Conservation (phyloP, 2,888 invertebrate species). For the Eupithecia subumbrata region DNA sequence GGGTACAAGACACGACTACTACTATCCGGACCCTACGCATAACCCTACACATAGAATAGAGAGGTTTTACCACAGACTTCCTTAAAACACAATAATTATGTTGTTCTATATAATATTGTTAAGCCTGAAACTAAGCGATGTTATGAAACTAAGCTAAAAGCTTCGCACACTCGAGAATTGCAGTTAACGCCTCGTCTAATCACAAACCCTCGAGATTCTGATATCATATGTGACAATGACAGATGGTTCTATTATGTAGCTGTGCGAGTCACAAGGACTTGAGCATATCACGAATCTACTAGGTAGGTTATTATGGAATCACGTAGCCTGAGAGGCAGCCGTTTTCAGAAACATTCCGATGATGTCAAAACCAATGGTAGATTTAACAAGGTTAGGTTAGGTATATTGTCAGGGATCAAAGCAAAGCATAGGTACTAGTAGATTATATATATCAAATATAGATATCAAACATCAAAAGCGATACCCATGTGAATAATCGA, state of each 20-base stretch:
- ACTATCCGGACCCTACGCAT: neutral
- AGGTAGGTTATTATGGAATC: neutral
- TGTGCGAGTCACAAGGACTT: constrained; percentile 16
- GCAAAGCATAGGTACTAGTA: too few relatives aligned
- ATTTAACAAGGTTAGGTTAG: neutral
- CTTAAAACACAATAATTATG: neutral
- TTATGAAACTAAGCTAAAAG: neutral
- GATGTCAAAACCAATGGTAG: neutral
- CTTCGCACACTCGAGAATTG: constrained; percentile 11
- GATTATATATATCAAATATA: too few relatives aligned
- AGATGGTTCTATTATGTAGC: constrained; percentile 47
- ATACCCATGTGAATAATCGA: neutral
- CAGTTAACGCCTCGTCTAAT: constrained; percentile 14
- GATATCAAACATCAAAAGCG: neutral
- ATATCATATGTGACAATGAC: constrained; percentile 49
- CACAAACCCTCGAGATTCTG: constrained; percentile 27
- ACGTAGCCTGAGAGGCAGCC: neutral
- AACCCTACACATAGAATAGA: neutral
- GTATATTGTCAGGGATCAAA: neutral
- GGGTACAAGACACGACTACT: neutral
- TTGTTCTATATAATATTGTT: neutral
- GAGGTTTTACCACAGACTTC: neutral
- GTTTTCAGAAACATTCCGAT: neutral
- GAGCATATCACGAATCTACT: constrained; percentile 6
- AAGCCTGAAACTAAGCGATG: neutral